These are phyloP conservation scores for Agelaius tricolor DNA, from an alignment of 2,113 vertebrate species.

Conservation along the genomic window DNA sequence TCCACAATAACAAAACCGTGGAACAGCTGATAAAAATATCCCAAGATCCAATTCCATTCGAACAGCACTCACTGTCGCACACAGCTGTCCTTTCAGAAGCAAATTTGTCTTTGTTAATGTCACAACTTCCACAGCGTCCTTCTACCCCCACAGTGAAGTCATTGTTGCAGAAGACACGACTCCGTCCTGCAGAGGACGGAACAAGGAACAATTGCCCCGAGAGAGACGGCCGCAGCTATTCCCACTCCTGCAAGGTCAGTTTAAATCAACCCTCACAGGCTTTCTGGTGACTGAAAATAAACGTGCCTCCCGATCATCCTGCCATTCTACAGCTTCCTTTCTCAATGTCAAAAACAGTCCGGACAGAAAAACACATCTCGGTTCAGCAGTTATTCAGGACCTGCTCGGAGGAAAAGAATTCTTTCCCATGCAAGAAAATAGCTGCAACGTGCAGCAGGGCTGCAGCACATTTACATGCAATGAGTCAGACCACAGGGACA, in stretches of 20 bases:
- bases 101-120: conserved; percentile 50
- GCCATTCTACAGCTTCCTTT: conserved; percentile 50
- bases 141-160: conserved; percentile 63
- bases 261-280: conserved; percentile 33
- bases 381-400: conserved; percentile 52
- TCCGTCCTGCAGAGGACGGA: conserved; percentile 36
- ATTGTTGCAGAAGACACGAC: conserved; percentile 53
- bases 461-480: conserved; percentile 76
- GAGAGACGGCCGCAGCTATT: conserved; percentile 46
- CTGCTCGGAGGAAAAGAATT: conserved; percentile 42
- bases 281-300: conserved; percentile 47
- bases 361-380: conserved; percentile 5
- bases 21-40: conserved; percentile 16
- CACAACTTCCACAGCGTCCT: conserved; percentile 53
- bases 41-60: neutral
- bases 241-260: conserved; percentile 75
- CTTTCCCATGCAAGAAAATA: conserved; percentile 59
- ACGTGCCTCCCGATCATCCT: conserved; percentile 52
- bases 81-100: conserved; percentile 41
- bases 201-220: conserved; percentile 67
- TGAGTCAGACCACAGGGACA: conserved; percentile 79
- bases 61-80: neutral
- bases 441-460: conserved; percentile 70
- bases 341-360: conserved; percentile 10
- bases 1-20: neutral